A percentile compares a stretch with the other conserved stretches of the same genome.
Evolutionary conservation across 2,113 vertebrate genomes (phyloP).

Genomic region (Phycodurus eques): DNA sequence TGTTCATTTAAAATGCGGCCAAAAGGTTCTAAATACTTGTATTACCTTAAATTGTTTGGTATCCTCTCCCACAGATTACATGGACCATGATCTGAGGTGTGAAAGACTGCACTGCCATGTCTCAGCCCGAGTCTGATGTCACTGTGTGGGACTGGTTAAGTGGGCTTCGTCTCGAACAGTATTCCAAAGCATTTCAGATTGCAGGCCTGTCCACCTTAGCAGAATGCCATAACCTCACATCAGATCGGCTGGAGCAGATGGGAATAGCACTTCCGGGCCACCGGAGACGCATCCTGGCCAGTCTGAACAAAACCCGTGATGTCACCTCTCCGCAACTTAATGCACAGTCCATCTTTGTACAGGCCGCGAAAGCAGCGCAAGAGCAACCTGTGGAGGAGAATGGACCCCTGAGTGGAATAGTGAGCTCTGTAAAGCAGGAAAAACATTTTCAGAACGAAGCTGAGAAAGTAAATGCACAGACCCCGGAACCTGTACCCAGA

Average conservation of each 20-base stretch:
- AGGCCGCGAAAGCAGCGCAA: conserved; percentile 16
- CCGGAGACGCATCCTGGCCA: conserved; percentile 83
- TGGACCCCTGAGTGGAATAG: not conserved
- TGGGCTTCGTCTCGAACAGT: conserved; percentile 85
- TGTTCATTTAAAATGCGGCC: not conserved
- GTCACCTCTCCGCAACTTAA: not conserved
- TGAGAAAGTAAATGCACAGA: conserved; percentile 41
- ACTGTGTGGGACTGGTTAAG: conserved; percentile 79
- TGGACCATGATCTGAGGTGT: conserved; percentile 40
- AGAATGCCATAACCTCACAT: conserved; percentile 76
- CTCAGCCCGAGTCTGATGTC: conserved; percentile 56
- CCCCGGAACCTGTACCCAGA: conserved; percentile 17
- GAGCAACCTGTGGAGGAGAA: not conserved
- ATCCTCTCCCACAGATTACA: conserved; percentile 35
- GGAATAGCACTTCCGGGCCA: conserved; percentile 85
- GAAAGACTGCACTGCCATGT: conserved; percentile 40
- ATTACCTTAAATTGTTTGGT: not conserved
- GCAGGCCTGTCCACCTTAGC: conserved; percentile 61
- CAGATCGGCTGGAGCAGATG: conserved; percentile 71
- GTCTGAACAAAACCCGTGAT: conserved; percentile 72
- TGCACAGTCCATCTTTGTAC: not conserved
- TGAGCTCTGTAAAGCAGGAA: conserved; percentile 17
- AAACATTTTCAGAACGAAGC: conserved; percentile 11
- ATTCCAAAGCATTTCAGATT: conserved; percentile 72
- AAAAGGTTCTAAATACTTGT: not conserved